Evolutionary conservation across 2,888 invertebrate genomes (phyloP).

Genomic region (Aleiodes testaceus): DNA sequence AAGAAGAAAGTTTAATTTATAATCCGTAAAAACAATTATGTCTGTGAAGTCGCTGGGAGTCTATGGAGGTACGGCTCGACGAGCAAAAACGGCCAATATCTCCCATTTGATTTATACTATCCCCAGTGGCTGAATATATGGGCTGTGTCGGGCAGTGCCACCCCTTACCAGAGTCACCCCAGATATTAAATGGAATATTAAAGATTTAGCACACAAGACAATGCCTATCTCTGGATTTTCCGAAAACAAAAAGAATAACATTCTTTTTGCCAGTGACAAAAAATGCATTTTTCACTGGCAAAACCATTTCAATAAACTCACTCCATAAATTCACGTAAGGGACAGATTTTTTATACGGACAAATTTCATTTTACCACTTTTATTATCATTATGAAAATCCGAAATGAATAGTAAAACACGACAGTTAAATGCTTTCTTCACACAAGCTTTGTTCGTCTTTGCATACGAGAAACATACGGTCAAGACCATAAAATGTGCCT

Average conservation of each 20-base stretch:
- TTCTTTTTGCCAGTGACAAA: not conserved
- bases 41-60: conserved; percentile 47
- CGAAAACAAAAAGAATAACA: not conserved
- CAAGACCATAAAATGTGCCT: conserved; percentile 71
- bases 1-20: conserved; percentile 65
- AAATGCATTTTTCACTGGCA: too few species aligned
- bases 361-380: not conserved
- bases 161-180: conserved; percentile 46
- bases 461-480: conserved; percentile 49
- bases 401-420: conserved; percentile 22
- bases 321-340: conserved; percentile 61
- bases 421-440: conserved; percentile 15
- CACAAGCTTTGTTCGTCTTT: not conserved
- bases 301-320: conserved; percentile 66
- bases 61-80: conserved; percentile 51
- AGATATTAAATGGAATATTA: conserved; percentile 70
- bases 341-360: conserved; percentile 9
- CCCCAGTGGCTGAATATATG: conserved; percentile 48
- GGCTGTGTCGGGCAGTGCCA: conserved; percentile 51
- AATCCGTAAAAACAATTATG: conserved; percentile 72
- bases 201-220: conserved; percentile 61
- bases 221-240: not conserved
- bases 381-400: conserved; percentile 13
- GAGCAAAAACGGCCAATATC: conserved; percentile 70
- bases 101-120: conserved; percentile 67